Conservation (phyloP, 2,113 vertebrate genomes). For the Delphinapterus leucas region DNA sequence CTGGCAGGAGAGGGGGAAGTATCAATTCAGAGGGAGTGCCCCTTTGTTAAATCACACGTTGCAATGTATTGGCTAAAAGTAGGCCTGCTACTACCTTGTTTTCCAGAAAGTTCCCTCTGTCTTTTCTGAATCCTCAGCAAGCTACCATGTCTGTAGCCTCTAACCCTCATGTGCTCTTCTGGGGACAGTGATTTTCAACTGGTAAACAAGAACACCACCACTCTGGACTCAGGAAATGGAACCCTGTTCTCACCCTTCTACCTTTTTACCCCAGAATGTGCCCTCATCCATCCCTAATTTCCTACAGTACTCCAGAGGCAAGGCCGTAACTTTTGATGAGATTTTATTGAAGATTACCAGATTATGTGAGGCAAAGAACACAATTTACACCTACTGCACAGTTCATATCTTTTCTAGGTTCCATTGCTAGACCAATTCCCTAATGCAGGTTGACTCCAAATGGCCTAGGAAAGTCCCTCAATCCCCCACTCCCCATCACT, state of each 20-base stretch:
- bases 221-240: not conserved
- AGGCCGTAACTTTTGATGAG: slow-evolving; percentile 11
- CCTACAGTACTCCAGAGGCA: not conserved
- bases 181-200: not conserved
- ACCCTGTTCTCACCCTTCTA: not conserved
- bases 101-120: not conserved
- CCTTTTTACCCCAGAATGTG: not conserved
- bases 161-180: not conserved
- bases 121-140: not conserved
- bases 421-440: not conserved
- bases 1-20: not conserved
- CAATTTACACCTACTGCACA: not conserved
- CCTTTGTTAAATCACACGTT: not conserved
- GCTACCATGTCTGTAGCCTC: not conserved
- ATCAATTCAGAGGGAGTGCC: not conserved
- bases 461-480: not conserved
- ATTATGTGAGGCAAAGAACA: slow-evolving; percentile 8
- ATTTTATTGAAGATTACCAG: not conserved
- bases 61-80: not conserved
- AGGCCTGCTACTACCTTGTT: not conserved
- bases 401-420: not conserved
- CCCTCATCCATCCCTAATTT: not conserved
- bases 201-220: not conserved
- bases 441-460: not conserved
- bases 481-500: not conserved